These are phyloP conservation scores for Venusia cambrica DNA, from an alignment of 2,888 invertebrate species.

Conservation along the genomic window DNA sequence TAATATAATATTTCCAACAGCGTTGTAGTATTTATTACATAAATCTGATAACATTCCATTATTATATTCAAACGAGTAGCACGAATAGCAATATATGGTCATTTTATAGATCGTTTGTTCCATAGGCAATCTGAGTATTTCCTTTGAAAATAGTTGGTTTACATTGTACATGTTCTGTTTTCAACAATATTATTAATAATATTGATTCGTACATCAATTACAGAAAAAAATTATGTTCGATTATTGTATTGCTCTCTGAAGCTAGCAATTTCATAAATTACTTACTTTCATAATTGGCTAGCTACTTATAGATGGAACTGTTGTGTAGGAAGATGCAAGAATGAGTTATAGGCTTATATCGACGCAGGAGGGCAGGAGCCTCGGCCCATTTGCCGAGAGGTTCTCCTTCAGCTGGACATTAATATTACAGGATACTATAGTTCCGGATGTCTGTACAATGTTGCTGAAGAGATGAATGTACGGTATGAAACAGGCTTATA, in stretches of 20 bases:
- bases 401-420: conserved; percentile 5
- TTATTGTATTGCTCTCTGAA: neutral
- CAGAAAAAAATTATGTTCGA: no score
- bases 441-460: conserved; percentile 4
- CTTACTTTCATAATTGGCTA: neutral
- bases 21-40: no score
- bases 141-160: no score
- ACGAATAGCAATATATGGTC: no score
- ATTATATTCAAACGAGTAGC: no score
- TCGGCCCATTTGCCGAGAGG: conserved; percentile 39
- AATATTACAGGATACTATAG: conserved; percentile 13
- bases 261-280: neutral
- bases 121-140: no score
- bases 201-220: no score
- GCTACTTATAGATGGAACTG: conserved; percentile 49
- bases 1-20: no score
- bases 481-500: conserved; percentile 2
- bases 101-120: no score
- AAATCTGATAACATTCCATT: no score
- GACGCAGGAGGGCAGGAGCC: conserved; percentile 49
- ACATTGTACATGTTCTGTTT: no score
- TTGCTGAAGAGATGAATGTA: conserved; percentile 8
- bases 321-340: conserved; percentile 60
- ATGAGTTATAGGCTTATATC: conserved; percentile 57
- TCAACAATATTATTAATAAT: no score